Base-by-base conservation (phyloP, 2,797 vertebrate species). In the Acanthopagrus latus region DNA sequence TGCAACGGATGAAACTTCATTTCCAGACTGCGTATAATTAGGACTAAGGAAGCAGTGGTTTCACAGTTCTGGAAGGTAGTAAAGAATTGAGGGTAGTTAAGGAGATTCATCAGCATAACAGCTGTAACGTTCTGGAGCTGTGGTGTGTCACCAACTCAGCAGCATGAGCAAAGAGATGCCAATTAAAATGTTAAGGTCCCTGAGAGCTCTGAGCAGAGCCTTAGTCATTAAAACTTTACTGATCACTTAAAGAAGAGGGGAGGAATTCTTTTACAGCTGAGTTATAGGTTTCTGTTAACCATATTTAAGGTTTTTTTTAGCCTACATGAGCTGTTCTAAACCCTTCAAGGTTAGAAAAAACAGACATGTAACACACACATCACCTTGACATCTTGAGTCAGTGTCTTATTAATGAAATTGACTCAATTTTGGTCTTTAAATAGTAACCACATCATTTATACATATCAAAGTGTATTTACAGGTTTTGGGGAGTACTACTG, bases 231-330 rank as follows among this genome's bases (percentile, higher is more conserved):
- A 83, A 77, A 59, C 52, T 25, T 75, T 23, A 47, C 59, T 57
- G 29, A 48, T 67, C 58, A 57, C 80, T 85, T 76, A 64, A 14
- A 57, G 69, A 50, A 67, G 46, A 54, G 7, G 46, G 33, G 48
- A 29, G 43, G 18, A 21, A 11, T 23, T 44, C 12, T 58, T 55
- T 60, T 62, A n/a, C 50, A 2, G 72, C 55, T 13, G 20, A n/a
- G 47, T 50, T 58, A n/a, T 3, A 64, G 21, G 17, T 67, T 72
- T 50, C 4, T 60, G 48, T 43, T 38, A 7, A 55, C 55, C 55
- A 23, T 67, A 47, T 58, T 67, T 82, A n/a, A 51, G 76, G 74
- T 33, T 71, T 80, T 76, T 72, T 72, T 38, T 51, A 51, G 44
- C 56, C 44, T 25, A 38, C 20, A 6, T 44, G 16, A 64, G 20